These are phyloP conservation scores for Heliconius charithonia DNA, from an alignment of 2,888 invertebrate genomes.

Conservation along the genomic window DNA sequence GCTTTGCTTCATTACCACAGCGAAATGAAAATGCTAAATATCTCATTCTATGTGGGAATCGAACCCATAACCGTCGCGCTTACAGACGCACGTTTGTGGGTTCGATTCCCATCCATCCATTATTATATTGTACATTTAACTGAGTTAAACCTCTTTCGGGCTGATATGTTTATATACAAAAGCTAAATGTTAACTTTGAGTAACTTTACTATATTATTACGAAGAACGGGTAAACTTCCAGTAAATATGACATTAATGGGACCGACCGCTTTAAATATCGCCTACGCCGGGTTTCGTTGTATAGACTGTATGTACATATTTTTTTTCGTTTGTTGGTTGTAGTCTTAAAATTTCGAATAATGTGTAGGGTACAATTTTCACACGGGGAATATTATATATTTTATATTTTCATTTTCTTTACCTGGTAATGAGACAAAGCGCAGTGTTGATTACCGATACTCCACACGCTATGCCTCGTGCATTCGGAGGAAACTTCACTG, in stretches of 20 bases:
- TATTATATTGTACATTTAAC: background rate
- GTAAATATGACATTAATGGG: conserved; percentile 11
- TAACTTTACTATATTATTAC: background rate
- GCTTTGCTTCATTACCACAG: background rate
- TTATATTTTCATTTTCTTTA: no score
- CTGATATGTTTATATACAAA: background rate
- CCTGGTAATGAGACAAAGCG: no score
- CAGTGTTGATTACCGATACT: no score
- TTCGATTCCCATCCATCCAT: no score
- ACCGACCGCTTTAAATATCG: background rate
- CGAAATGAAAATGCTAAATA: no score
- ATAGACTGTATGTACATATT: background rate
- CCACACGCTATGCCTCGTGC: no score
- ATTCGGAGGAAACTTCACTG: background rate
- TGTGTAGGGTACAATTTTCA: no score
- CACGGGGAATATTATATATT: no score
- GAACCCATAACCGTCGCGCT: background rate
- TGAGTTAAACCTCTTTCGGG: background rate
- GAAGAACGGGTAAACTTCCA: conserved; percentile 3
- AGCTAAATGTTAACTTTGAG: background rate
- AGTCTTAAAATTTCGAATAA: no score
- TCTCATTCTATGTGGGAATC: background rate
- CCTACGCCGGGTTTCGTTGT: background rate
- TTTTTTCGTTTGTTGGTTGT: background rate
- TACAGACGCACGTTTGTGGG: background rate